Evolutionary conservation across 2,888 invertebrate genomes (phyloP), one percentile per base, ranked within the genome.

Genomic region (Rhaphigaster nebulosa): DNA sequence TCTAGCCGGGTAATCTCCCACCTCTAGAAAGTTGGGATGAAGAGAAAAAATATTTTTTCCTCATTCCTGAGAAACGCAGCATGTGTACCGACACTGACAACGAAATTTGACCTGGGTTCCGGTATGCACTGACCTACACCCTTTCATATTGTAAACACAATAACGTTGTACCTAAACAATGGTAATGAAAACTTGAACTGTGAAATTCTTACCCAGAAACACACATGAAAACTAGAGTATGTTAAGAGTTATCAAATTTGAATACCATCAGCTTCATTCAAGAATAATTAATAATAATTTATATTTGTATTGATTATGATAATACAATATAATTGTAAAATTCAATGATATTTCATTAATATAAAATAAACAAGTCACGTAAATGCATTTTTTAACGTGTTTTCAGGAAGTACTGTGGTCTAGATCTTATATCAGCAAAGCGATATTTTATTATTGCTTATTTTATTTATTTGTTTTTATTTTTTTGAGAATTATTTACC

Each of bases 1-100:
- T 84, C 84, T 45, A 45, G n/a, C 45, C 45, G 84, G 45, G 84
- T 84, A 84, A 84, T 84, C 84, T 84, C 26, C 84, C 84, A n/a
- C 45, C n/a, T 41, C 41, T 41, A 84, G 84, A 84, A 84, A 84
- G 84, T 26, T 15, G 45, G 45, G 26, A 45, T 45, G 84, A 45
- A 50, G 26, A 18, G 20, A 45, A 84, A 84, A 84, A 84, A 84
- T 3, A 13, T 84, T 84, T 84, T 45, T n/a, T 13, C 20, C n/a
- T 84, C 45, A 0, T 84, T 80, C 80, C 26, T 20, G 26, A 84
- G 84, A 84, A 84, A 84, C 45, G 41, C 45, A 23, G n/a, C 84
- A n/a, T 0, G 41, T 84, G 84, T 38, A 45, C 34, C 26, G 80
- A 80, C 76, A 76, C 13, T 76, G 76, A 76, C 45, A 34, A n/a